A percentile compares a stretch with the other conserved stretches of the same genome.
These are phyloP conservation scores for Sinonovacula constricta DNA, from an alignment of 1,140 invertebrate genomes.

Conservation along the genomic window DNA sequence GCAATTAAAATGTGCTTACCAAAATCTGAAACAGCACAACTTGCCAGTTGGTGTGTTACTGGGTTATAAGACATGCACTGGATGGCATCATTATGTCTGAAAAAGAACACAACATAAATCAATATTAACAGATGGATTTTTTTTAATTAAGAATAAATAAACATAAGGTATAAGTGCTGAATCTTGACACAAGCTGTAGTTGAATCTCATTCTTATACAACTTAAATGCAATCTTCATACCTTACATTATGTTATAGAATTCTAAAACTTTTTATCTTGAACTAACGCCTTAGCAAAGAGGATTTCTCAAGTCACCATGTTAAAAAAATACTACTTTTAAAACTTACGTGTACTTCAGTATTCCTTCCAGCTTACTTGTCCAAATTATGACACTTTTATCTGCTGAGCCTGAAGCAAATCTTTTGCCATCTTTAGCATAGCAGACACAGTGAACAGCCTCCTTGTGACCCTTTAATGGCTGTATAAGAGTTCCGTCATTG, in stretches of 20 bases:
- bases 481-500: constrained; percentile 92
- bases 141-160: too few species aligned
- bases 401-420: constrained; percentile 97
- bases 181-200: too few species aligned
- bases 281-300: too few species aligned
- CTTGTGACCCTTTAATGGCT: constrained; percentile 92
- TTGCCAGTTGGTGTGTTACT: constrained; percentile 92
- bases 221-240: too few species aligned
- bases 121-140: too few species aligned
- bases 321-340: too few species aligned
- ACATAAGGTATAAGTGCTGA: too few species aligned
- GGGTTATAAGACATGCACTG: constrained; percentile 98
- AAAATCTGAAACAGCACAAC: constrained; percentile 96
- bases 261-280: too few species aligned
- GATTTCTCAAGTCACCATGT: too few species aligned
- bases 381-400: constrained; percentile 99
- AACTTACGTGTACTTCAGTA: constrained; percentile 96
- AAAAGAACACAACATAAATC: constrained; percentile 58
- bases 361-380: constrained; percentile 97
- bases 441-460: constrained; percentile 95
- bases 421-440: constrained; percentile 96
- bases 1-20: constrained; percentile 80
- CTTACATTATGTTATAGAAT: too few species aligned
- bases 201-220: too few species aligned
- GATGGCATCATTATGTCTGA: constrained; percentile 95